A percentile compares a stretch with the other conserved stretches of the same genome.
Evolutionary conservation across 2,113 vertebrate genomes (phyloP).

Genomic region (Pachypanchax playfairii): DNA sequence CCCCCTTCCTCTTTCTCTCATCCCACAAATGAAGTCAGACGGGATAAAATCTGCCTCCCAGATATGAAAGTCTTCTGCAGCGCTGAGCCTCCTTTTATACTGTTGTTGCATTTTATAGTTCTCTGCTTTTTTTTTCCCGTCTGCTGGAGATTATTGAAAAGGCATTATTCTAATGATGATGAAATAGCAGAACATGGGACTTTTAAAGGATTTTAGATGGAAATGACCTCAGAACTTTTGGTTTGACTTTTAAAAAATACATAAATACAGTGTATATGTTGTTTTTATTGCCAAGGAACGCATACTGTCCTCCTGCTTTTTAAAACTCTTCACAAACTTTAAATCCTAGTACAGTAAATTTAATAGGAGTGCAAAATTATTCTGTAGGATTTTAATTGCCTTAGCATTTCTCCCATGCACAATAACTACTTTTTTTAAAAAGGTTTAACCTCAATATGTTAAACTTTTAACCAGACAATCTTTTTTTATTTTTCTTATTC

Average conservation of each 20-base stretch:
- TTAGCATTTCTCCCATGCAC: conserved; percentile 65
- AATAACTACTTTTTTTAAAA: conserved; percentile 17
- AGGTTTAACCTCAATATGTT: conserved; percentile 12
- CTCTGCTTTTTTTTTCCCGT: background rate
- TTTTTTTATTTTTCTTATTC: conserved; percentile 17
- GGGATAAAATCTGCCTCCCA: conserved; percentile 49
- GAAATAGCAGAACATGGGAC: too few relatives aligned
- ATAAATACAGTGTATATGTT: too few relatives aligned
- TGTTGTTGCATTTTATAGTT: conserved; percentile 12
- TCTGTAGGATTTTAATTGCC: conserved; percentile 74
- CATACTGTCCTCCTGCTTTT: too few relatives aligned
- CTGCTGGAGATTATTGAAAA: background rate
- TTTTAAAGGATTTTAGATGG: too few relatives aligned
- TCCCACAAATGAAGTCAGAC: conserved; percentile 33
- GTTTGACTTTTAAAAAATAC: too few relatives aligned
- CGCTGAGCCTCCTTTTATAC: conserved; percentile 14
- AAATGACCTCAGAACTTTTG: too few relatives aligned
- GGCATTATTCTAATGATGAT: conserved; percentile 43
- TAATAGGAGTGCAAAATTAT: conserved; percentile 45
- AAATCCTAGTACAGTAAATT: conserved; percentile 25
- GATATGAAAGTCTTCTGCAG: conserved; percentile 28
- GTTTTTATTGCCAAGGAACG: background rate
- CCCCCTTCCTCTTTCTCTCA: background rate
- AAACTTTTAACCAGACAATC: background rate
- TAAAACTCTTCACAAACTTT: conserved; percentile 5